phyloP scores from a whole-genome alignment of 2,888 invertebrate species.

The Rhimphoctona megacephalus region DNA sequence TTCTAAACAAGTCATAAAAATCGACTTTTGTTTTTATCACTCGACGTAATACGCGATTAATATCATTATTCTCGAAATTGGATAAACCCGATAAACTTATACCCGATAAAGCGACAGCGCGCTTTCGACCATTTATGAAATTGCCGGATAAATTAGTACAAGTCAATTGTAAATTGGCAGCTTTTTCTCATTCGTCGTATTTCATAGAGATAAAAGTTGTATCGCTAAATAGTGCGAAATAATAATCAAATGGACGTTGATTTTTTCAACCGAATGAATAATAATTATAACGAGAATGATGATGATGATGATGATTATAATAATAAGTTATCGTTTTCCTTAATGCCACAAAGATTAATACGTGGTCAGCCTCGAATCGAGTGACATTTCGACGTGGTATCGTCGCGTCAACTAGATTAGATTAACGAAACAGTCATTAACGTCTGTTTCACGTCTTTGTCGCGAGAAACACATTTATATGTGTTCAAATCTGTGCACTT shows the following conservation, averaged over 20 bases:
- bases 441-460: slow-evolving; percentile 71
- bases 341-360: background rate
- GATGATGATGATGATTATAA: background rate
- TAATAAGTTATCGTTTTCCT: background rate
- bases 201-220: too few relatives aligned
- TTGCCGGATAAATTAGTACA: too few relatives aligned
- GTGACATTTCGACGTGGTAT: slow-evolving; percentile 77
- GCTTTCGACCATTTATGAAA: background rate
- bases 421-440: slow-evolving; percentile 77
- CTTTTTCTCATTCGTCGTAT: too few relatives aligned
- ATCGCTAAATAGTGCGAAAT: too few relatives aligned
- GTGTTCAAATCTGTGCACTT: background rate
- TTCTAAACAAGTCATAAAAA: background rate
- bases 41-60: background rate
- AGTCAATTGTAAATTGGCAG: too few relatives aligned
- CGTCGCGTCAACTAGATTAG: slow-evolving; percentile 74
- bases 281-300: background rate
- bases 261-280: background rate
- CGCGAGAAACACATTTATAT: slow-evolving; percentile 25
- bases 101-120: background rate
- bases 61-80: background rate
- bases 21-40: background rate
- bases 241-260: too few relatives aligned
- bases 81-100: background rate
- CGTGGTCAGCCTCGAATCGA: slow-evolving; percentile 57